Evolutionary conservation across 2,888 invertebrate species (phyloP).

Genomic region (Nemurella pictetii): DNA sequence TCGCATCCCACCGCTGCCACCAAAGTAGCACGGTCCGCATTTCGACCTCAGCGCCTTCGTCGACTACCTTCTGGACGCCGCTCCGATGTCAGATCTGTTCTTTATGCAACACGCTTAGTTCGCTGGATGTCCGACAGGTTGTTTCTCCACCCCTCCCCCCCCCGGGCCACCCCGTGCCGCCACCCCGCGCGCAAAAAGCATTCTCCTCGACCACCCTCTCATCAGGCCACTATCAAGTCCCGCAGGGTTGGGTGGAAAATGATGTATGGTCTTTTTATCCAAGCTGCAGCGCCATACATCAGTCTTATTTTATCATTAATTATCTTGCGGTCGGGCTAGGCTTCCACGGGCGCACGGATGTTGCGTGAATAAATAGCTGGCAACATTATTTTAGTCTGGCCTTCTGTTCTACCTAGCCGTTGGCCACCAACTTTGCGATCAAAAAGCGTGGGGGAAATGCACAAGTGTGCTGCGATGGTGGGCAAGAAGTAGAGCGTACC

Average conservation of each 20-base stretch:
- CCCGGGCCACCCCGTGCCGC: not conserved
- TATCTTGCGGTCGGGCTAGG: constrained; percentile 5
- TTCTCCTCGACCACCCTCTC: not conserved
- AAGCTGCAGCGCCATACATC: not conserved
- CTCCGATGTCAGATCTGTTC: not conserved
- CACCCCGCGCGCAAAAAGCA: too few species aligned
- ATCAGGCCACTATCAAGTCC: constrained; percentile 6
- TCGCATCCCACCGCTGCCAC: not conserved
- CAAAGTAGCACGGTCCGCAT: too few species aligned
- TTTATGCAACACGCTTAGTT: not conserved
- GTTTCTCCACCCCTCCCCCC: not conserved
- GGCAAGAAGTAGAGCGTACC: too few species aligned
- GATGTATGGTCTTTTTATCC: constrained; percentile 19
- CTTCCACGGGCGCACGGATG: not conserved
- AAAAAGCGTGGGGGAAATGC: not conserved
- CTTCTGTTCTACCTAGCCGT: not conserved
- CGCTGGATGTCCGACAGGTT: not conserved
- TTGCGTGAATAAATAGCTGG: not conserved
- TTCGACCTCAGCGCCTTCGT: too few species aligned
- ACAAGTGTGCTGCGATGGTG: not conserved
- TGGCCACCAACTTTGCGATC: not conserved
- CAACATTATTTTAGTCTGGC: not conserved
- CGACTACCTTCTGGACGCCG: not conserved
- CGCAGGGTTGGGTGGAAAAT: not conserved
- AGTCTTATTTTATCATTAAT: constrained; percentile 19